phyloP scores from a whole-genome alignment of 2,113 vertebrate species.

The Apaloderma vittatum region DNA sequence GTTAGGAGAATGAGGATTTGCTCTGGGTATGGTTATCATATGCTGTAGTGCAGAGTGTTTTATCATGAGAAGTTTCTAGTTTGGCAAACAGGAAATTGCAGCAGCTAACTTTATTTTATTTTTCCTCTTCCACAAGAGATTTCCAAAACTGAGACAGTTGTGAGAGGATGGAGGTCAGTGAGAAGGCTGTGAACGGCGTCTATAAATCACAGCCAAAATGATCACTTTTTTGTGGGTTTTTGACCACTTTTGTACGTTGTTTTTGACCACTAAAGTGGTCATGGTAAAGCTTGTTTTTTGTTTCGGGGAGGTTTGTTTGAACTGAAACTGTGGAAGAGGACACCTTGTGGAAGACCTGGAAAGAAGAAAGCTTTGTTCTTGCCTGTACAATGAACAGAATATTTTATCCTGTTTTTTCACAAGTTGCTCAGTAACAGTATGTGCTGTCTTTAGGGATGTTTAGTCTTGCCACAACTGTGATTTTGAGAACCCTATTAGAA shows the following conservation, averaged over 20 bases:
- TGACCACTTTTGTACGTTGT: background rate
- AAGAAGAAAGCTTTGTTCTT: background rate
- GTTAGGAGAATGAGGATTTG: background rate
- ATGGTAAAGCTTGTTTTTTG: accelerated
- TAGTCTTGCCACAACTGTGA: background rate
- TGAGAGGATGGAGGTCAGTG: background rate
- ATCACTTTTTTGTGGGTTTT: background rate
- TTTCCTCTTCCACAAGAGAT: background rate
- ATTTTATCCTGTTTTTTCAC: background rate
- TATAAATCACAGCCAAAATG: background rate
- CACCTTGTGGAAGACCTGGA: background rate
- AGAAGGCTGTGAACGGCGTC: background rate
- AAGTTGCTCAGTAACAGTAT: background rate
- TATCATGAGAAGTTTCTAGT: background rate
- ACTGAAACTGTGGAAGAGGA: background rate
- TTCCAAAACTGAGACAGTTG: background rate
- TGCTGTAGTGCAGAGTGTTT: background rate
- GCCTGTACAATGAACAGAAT: background rate
- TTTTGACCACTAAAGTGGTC: no score
- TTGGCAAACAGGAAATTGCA: background rate
- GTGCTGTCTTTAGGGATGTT: background rate
- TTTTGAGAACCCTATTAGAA: background rate
- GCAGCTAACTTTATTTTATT: background rate
- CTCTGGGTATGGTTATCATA: background rate
- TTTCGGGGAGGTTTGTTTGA: background rate